These are phyloP conservation scores for Orchestes rusci DNA, from an alignment of 2,888 invertebrate species.

Conservation along the genomic window DNA sequence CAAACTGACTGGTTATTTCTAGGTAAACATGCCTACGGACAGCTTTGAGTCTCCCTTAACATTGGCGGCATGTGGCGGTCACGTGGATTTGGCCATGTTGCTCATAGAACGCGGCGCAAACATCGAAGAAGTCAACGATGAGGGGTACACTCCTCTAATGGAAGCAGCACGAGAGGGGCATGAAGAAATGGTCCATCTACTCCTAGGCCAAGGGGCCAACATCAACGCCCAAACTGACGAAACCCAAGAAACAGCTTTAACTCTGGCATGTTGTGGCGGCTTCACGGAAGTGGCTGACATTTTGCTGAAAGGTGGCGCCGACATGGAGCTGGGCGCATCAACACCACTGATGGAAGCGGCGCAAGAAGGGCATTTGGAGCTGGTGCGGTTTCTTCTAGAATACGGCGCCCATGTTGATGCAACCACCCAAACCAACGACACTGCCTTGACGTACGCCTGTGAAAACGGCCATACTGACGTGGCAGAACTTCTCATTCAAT, in stretches of 20 bases:
- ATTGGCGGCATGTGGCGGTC: constrained; percentile 96
- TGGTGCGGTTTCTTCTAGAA: constrained; percentile 61
- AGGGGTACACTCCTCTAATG: constrained; percentile 99
- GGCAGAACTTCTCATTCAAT: constrained; percentile 83
- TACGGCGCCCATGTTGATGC: constrained; percentile 88
- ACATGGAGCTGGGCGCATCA: constrained; percentile 89
- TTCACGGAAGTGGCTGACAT: constrained; percentile 91
- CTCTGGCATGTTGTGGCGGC: constrained; percentile 90
- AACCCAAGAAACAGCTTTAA: constrained; percentile 94
- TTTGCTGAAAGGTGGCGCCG: constrained; percentile 90
- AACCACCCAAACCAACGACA: constrained; percentile 51
- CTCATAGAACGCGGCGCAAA: constrained; percentile 95
- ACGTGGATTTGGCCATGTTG: constrained; percentile 93
- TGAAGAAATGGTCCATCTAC: constrained; percentile 93
- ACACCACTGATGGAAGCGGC: constrained; percentile 98
- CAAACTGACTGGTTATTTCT: too few relatives aligned
- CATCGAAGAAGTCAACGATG: constrained; percentile 98
- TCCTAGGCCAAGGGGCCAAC: constrained; percentile 81
- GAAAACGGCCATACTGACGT: constrained; percentile 99
- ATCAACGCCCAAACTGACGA: constrained; percentile 99
- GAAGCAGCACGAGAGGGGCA: constrained; percentile 98
- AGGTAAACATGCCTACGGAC: constrained; percentile 97
- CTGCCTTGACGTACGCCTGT: constrained; percentile 94
- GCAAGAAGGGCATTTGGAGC: constrained; percentile 78
- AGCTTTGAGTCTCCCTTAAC: constrained; percentile 99